phyloP scores from a whole-genome alignment of 2,888 invertebrate genomes.

The Oasisia sp. region DNA sequence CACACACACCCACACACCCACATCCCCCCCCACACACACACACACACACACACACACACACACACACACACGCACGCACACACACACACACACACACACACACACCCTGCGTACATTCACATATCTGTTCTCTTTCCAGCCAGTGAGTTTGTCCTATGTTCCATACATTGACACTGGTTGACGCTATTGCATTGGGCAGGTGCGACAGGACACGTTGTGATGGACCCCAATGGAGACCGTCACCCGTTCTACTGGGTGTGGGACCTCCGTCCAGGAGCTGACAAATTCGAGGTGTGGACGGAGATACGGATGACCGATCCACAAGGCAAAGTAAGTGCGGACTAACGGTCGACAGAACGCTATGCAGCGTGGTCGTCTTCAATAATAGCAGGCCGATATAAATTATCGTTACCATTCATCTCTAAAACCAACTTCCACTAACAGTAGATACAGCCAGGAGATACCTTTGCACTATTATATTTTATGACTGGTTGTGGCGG shows the following conservation, averaged over 20 bases:
- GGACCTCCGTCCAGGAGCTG: conserved; percentile 40
- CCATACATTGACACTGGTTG: too few relatives aligned
- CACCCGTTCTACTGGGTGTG: conserved; percentile 57
- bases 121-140: too few relatives aligned
- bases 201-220: conserved; percentile 50
- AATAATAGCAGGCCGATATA: neutral
- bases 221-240: conserved; percentile 54
- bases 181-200: conserved; percentile 39
- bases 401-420: too few relatives aligned
- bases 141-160: too few relatives aligned
- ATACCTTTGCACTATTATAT: too few relatives aligned
- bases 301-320: conserved; percentile 27
- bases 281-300: conserved; percentile 30
- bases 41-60: neutral
- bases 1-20: neutral
- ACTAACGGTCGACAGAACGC: neutral
- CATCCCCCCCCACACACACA: neutral
- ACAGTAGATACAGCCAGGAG: too few relatives aligned
- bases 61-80: too few relatives aligned
- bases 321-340: neutral
- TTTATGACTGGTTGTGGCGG: too few relatives aligned
- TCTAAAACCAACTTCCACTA: too few relatives aligned
- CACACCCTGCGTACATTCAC: too few relatives aligned
- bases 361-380: neutral
- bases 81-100: too few relatives aligned